These are phyloP conservation scores for Triplophysa siluroides DNA, from an alignment of 2,113 vertebrate species.

Conservation along the genomic window DNA sequence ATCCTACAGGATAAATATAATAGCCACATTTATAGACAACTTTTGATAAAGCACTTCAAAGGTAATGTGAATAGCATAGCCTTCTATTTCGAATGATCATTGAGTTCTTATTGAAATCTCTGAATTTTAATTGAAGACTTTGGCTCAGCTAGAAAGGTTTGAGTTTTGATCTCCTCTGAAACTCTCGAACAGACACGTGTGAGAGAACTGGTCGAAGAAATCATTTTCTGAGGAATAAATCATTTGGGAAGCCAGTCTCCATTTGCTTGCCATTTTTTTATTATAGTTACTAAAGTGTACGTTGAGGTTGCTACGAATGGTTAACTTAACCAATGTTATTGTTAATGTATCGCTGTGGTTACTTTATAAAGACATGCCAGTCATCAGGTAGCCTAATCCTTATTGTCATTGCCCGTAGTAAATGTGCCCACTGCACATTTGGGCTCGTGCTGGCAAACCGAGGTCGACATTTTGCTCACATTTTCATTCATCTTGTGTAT, in stretches of 20 bases:
- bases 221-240: too few relatives aligned
- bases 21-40: too few relatives aligned
- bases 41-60: too few relatives aligned
- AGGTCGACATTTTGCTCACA: slow-evolving; percentile 7
- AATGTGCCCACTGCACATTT: neutral
- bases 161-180: neutral
- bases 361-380: neutral
- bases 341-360: neutral
- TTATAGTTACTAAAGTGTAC: too few relatives aligned
- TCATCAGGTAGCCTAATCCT: neutral
- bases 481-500: slow-evolving; percentile 58
- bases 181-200: too few relatives aligned
- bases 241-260: too few relatives aligned
- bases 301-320: neutral
- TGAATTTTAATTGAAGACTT: too few relatives aligned
- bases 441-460: neutral
- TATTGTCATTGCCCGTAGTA: neutral
- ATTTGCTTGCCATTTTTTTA: neutral
- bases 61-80: too few relatives aligned
- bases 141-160: neutral
- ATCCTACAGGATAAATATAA: too few relatives aligned
- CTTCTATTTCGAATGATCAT: too few relatives aligned
- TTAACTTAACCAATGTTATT: neutral
- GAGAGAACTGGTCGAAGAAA: too few relatives aligned
- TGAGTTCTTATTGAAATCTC: too few relatives aligned